phyloP scores from a whole-genome alignment of 1,140 invertebrate species.

The Leptonema lineaticorne region DNA sequence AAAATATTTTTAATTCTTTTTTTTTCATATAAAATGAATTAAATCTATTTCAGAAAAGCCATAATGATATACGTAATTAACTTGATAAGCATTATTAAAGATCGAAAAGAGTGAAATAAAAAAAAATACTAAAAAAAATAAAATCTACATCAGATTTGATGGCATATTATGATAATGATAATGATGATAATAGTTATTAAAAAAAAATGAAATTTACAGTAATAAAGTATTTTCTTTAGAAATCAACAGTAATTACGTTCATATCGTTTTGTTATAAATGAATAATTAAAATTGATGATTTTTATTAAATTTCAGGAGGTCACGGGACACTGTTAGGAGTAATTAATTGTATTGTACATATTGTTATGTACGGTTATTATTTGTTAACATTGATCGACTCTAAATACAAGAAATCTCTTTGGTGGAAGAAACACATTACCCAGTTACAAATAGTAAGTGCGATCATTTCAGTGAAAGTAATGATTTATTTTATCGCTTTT shows the following conservation, averaged over 20 bases:
- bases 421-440: constrained; percentile 78
- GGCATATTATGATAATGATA: too few species aligned
- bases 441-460: constrained; percentile 65
- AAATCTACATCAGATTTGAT: too few species aligned
- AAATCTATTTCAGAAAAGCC: too few species aligned
- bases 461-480: not conserved
- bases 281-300: not conserved
- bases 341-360: constrained; percentile 74
- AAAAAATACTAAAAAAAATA: too few species aligned
- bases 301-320: constrained; percentile 58
- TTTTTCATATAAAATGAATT: too few species aligned
- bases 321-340: constrained; percentile 61
- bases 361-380: constrained; percentile 82
- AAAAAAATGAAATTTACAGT: too few species aligned
- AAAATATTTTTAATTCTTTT: too few species aligned
- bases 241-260: not conserved
- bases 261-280: not conserved
- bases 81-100: too few species aligned
- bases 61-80: too few species aligned
- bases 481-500: not conserved
- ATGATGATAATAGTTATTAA: too few species aligned
- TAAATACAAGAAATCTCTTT: constrained; percentile 61
- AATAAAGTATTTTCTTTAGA: not conserved
- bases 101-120: too few species aligned
- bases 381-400: constrained; percentile 64